phyloP scores from a whole-genome alignment of 1,140 invertebrate species.

The Ephestia elutella region DNA sequence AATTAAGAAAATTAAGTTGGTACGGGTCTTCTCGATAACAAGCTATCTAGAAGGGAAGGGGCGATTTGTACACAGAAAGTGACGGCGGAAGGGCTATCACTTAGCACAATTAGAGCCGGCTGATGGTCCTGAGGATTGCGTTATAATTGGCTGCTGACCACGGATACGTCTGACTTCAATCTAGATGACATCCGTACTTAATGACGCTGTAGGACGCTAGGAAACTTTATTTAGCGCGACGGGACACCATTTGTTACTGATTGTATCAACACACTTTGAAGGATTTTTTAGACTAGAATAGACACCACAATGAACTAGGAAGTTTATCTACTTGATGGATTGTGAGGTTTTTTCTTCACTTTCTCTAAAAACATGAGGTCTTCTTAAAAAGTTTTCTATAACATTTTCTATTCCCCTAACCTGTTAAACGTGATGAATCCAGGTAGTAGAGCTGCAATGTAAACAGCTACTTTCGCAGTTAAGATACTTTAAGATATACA shows the following conservation, averaged over 20 bases:
- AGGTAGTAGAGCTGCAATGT: too few relatives aligned
- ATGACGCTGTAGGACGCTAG: background rate
- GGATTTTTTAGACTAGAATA: too few relatives aligned
- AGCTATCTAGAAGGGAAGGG: background rate
- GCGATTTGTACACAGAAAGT: constrained; percentile 6
- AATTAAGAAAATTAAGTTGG: constrained; percentile 2
- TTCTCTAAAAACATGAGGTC: too few relatives aligned
- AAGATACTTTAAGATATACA: too few relatives aligned
- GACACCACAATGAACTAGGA: too few relatives aligned
- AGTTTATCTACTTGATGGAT: too few relatives aligned
- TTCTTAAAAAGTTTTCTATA: too few relatives aligned
- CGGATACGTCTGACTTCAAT: background rate
- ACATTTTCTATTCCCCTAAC: too few relatives aligned
- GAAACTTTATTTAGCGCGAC: background rate
- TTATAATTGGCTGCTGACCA: background rate
- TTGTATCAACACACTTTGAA: background rate
- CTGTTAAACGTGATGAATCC: too few relatives aligned
- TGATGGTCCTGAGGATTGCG: background rate
- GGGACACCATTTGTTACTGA: background rate
- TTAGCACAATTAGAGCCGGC: constrained; percentile 36
- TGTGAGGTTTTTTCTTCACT: too few relatives aligned
- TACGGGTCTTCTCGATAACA: background rate
- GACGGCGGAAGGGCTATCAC: constrained; percentile 33
- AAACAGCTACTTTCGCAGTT: too few relatives aligned
- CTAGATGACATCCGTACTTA: background rate